Base-by-base conservation (phyloP, 2,113 vertebrate genomes). In the Gavialis gangeticus region DNA sequence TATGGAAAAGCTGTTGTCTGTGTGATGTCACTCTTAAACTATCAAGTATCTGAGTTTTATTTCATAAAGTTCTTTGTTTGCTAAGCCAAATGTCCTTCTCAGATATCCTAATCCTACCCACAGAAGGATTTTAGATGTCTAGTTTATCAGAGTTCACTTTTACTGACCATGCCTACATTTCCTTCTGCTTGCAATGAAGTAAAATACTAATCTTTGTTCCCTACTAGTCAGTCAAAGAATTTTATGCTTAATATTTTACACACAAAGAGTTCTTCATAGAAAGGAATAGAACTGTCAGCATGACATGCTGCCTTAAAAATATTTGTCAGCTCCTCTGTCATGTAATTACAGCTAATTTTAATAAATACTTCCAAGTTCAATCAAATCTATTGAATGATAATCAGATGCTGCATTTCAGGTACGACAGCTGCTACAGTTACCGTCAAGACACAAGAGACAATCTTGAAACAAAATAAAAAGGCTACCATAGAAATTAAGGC, bases 131-230 rank as follows among this genome's bases (percentile, higher is more conserved):
- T 93, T 56, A 87, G 69, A 69, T 94, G 80, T 90, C 88, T 79
- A 88, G 75, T 94, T 96, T 88, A 91, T 90, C 46, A 37, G 60
- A 22, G 21, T 84, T 83, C 82, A 5, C 67, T 93, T 92, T 88
- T 82, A 15, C 76, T 82, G 94, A 79, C 13, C 86, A 19, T 82
- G 55, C n/a, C n/a, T 78, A 83, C 3, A 58, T 76, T 94, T 95
- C 73, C 82, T 92, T 59, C 79, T 87, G 57, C 79, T 91, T 82
- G 58, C 34, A 73, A 30, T 60, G 60, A 6, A n/a, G 24, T 34
- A 92, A 86, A 71, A 92, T 22, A 91, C 88, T 94, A 95, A 93
- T 95, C 92, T 89, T 62, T 10, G 85, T 94, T 94, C 87, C 82
- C 73, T 89, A 30, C 25, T 93, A 87, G 90, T 89, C 78, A 46